Base-by-base conservation (phyloP, 2,888 invertebrate genomes). In the Octodonta nipae region DNA sequence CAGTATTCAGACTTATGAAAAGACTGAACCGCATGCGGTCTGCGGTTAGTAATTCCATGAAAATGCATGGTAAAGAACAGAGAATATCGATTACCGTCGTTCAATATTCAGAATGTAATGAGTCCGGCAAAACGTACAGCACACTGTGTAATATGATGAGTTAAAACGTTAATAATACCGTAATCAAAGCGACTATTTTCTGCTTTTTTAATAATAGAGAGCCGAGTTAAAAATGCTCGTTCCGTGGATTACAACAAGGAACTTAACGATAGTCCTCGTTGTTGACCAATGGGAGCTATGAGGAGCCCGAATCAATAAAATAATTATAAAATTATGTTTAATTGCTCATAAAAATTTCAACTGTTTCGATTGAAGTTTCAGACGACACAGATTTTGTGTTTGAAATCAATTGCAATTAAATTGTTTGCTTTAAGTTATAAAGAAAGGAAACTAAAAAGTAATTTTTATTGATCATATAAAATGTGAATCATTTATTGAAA, bases 151-250 rank as follows among this genome's bases (percentile, higher is more conserved):
- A 41, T 37, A 28, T 26, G n/a, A n/a, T n/a, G 32, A 44, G 38
- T 38, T 41, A 36, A 43, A 42, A 43, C 44, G 44, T 32, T 45
- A 42, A 46, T 46, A 44, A 47, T 38, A 37, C 39, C 33, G 35
- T 43, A 41, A 47, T 43, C 42, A 43, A 36, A 43, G 41, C 36
- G 29, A 33, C 31, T 37, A 38, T 42, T 44, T 42, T 37, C 32
- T 26, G 28, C 27, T 24, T 40, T 35, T 35, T 40, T 35, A 40
- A 40, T 37, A 37, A 37, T 35, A 24, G 26, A 37, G 8, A 12
- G 13, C 13, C 10, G 8, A 8, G 11, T 12, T 26, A 26, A 11
- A 26, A 26, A 26, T 22, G 22, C 22, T 22, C 22, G 22, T 22
- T 11, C 15, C 12, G 16, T 10, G 28, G 12, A 12, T 28, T 28